Evolutionary conservation across 2,888 invertebrate species (phyloP), one percentile per base, ranked within the genome.

Genomic region (Cerastis leucographa): DNA sequence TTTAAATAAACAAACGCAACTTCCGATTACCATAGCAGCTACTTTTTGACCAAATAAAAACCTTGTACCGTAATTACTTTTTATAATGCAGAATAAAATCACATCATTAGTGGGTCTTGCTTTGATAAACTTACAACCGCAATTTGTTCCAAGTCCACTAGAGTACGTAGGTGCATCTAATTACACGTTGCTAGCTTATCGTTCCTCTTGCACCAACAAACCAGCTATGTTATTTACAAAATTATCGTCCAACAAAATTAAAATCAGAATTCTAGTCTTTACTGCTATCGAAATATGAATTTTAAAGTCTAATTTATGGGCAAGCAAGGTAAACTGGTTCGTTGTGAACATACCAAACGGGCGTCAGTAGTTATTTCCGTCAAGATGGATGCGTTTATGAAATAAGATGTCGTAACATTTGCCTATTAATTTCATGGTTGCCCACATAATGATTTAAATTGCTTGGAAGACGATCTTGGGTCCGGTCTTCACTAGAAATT

Each of bases 381-480:
- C 89, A 91, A 93, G 91, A 93, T 92, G 90, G 89, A 91, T 91
- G 91, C 91, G 88, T 92, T 93, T 91, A 90, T 90, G 87, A 88
- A 92, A 92, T 91, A 86, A 91, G 89, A 92, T 94, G 92, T 92
- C 90, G 94, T 91, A 95, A 94, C 89, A 84, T 89, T 83, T 85
- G 83, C 89, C 92, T 92, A 94, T 94, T 94, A 94, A 94, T 93
- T 94, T 93, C 91, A 93, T 91, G 91, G 93, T 90, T 93, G 90
- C 93, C 90, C 88, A 90, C 91, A 89, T 92, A 92, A 93, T 93
- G 90, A 87, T 91, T 86, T 85, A 85, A 89, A 85, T 88, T 85
- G 80, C 85, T 84, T 80, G 40, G 77, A 78, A 66, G 86, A 81
- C 77, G 79, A 88, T 85, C 81, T 78, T 78, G 79, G 46, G 42